Evolutionary conservation across 2,888 invertebrate genomes (phyloP), one percentile per base, ranked within the genome.

Genomic region (Auanema sp.): DNA sequence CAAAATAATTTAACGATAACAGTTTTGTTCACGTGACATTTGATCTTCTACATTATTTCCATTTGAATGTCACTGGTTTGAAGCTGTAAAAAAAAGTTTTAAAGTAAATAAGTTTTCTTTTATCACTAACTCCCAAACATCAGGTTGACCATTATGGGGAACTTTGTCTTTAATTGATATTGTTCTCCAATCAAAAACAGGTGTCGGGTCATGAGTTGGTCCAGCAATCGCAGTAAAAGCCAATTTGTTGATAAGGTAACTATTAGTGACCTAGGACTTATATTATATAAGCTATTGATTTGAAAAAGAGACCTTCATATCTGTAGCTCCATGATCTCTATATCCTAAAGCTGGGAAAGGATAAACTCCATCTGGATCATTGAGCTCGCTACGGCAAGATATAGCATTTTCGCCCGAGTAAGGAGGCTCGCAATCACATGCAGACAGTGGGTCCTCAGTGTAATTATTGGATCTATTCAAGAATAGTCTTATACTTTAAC

Each of bases 101-200:
- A n/a, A 16, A 18, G 16, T 16, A 47, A 47, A 18, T 16, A 25
- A 25, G 23, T 47, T 21, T 10, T 21, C 10, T 47, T 47, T 47
- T 18, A 47, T 10, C 3, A 33, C 70, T 52, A 16, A 71, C 67
- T 64, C 64, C 70, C 70, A 72, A 51, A 62, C 54, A 43, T 63
- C 60, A 4, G 72, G 72, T 23, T 66, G 68, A 55, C 70, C 72
- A 25, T 41, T 58, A 51, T 72, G 72, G n/a, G 72, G 65, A 2
- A 72, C 70, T 33, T 64, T 68, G 16, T 68, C 61, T 51, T 86
- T 86, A 78, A 89, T 90, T 63, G 87, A 89, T 62, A 89, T 88
- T 53, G 88, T 88, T 49, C 89, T 89, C 92, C 92, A 92, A 78
- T 89, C 88, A 84, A 91, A 92, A 0, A 90, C 89, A 52, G 90